Percentiles rank a stretch among this genome's conserved stretches.
Conservation (phyloP, 2,797 vertebrate species). For the Sebastes wilsoni region DNA sequence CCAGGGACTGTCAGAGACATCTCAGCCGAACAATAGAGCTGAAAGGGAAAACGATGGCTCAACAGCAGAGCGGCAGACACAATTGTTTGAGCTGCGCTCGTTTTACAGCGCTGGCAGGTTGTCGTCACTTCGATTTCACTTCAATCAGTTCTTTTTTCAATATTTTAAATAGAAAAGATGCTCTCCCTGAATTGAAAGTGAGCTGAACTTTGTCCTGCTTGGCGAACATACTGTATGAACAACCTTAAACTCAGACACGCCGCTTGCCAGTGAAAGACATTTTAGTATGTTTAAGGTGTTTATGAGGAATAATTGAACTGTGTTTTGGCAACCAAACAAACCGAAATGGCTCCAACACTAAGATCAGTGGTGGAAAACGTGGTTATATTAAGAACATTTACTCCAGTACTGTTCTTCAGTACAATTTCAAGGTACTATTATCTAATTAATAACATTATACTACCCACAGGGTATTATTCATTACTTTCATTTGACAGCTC, state of each 20-base stretch:
- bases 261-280: neutral
- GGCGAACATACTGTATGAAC: neutral
- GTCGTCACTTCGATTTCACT: neutral
- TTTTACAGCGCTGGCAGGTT: neutral
- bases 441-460: neutral
- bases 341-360: neutral
- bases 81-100: neutral
- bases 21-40: slow-evolving; percentile 11
- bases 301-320: neutral
- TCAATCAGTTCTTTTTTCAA: neutral
- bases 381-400: neutral
- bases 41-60: slow-evolving; percentile 17
- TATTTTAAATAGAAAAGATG: neutral
- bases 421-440: neutral
- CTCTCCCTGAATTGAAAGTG: neutral
- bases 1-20: slow-evolving; percentile 24
- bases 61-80: neutral
- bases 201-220: neutral
- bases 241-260: neutral
- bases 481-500: neutral
- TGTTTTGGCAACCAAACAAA: neutral
- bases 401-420: neutral
- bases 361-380: neutral
- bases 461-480: neutral
- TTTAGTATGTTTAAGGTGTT: neutral